Percentiles rank a stretch among this genome's conserved stretches.
Evolutionary conservation across 2,797 vertebrate species (phyloP).

Genomic region (Trichosurus vulpecula): DNA sequence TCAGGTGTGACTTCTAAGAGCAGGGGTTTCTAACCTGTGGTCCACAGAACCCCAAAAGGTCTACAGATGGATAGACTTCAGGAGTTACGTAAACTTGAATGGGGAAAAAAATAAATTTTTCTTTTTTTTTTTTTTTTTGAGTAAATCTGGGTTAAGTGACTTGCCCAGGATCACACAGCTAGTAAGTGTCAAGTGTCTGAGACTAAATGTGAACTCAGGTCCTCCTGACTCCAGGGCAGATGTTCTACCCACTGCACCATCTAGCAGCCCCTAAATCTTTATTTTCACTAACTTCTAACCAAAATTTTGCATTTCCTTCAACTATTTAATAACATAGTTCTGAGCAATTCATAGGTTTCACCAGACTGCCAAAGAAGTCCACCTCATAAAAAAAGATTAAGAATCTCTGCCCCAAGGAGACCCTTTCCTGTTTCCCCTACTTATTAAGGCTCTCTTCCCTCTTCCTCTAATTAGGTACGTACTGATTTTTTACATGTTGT

Average conservation of each 20-base stretch:
- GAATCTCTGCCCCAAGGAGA: neutral
- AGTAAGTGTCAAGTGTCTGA: too few species aligned
- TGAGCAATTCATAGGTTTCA: neutral
- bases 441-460: neutral
- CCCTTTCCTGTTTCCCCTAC: neutral
- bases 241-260: too few species aligned
- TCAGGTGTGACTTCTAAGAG: too few species aligned
- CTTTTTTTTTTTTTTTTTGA: too few species aligned
- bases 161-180: too few species aligned
- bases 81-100: neutral
- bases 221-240: too few species aligned
- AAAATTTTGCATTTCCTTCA: neutral
- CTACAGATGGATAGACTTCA: too few species aligned
- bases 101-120: neutral
- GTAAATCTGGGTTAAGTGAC: too few species aligned
- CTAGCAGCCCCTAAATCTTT: neutral
- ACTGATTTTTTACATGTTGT: neutral
- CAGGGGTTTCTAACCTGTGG: neutral
- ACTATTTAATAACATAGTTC: neutral
- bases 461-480: neutral
- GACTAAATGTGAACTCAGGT: too few species aligned
- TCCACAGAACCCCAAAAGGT: neutral
- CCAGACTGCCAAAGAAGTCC: neutral
- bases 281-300: neutral
- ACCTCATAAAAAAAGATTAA: neutral